phyloP scores from a whole-genome alignment of 2,888 invertebrate species.

The Cephus rjabovi region DNA sequence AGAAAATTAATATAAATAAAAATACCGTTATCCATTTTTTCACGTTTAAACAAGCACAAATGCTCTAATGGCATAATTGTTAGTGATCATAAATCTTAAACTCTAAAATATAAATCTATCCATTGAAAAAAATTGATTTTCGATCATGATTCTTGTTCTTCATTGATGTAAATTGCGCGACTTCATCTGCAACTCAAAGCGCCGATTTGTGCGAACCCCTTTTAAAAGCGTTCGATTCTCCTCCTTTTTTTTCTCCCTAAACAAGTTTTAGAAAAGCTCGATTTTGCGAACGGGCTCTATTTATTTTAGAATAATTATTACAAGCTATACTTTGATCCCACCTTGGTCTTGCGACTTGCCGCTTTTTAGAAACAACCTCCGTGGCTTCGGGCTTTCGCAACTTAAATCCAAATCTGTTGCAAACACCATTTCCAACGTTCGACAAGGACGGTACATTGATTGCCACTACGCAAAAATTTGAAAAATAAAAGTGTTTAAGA shows the following conservation, averaged over 20 bases:
- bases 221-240: slow-evolving; percentile 70
- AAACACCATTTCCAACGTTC: slow-evolving; percentile 37
- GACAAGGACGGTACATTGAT: background rate
- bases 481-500: background rate
- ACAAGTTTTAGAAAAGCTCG: background rate
- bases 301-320: background rate
- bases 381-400: slow-evolving; percentile 62
- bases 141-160: background rate
- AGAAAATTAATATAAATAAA: background rate
- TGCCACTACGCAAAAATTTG: background rate
- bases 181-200: slow-evolving; percentile 80
- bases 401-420: slow-evolving; percentile 70
- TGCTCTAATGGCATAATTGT: background rate
- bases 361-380: slow-evolving; percentile 35
- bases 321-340: slow-evolving; percentile 13
- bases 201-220: slow-evolving; percentile 78
- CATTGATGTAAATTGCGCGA: slow-evolving; percentile 68
- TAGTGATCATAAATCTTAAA: background rate
- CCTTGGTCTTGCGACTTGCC: slow-evolving; percentile 17
- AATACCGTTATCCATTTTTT: background rate
- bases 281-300: slow-evolving; percentile 1
- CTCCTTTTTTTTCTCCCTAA: slow-evolving; percentile 60
- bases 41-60: background rate
- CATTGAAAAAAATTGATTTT: background rate
- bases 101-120: background rate